Conservation (phyloP, 2,113 vertebrate species). For the Clarias magur region DNA sequence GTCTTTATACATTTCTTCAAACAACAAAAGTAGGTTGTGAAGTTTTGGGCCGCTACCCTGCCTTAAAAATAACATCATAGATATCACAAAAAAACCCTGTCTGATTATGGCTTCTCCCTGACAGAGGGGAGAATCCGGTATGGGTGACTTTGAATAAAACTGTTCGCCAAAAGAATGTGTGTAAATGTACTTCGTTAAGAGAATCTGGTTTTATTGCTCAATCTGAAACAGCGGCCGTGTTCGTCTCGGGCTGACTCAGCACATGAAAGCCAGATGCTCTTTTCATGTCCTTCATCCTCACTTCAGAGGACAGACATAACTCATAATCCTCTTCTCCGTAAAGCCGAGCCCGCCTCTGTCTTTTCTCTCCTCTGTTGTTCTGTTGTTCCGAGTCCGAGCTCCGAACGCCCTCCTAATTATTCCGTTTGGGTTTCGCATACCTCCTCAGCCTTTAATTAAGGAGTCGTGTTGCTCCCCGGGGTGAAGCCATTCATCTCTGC, state of each 20-base stretch:
- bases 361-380: constrained; percentile 23
- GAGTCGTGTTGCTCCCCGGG: constrained; percentile 37
- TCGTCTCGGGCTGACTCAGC: neutral
- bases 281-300: neutral
- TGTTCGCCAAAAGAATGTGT: neutral
- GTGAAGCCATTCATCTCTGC: constrained; percentile 50
- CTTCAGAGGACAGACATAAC: neutral
- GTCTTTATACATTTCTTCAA: neutral
- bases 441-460: constrained; percentile 54
- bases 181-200: neutral
- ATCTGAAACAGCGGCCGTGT: neutral
- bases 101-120: too few relatives aligned
- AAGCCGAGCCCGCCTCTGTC: neutral
- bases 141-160: neutral
- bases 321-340: constrained; percentile 17
- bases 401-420: constrained; percentile 42
- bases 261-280: constrained; percentile 34
- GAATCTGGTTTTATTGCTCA: neutral
- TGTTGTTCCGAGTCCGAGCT: neutral
- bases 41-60: neutral
- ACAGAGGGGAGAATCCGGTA: neutral
- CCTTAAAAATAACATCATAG: neutral
- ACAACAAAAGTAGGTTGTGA: neutral
- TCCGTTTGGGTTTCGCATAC: constrained; percentile 30
- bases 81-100: too few relatives aligned